phyloP scores from a whole-genome alignment of 2,797 vertebrate species.

The Tokudaia muenninki region DNA sequence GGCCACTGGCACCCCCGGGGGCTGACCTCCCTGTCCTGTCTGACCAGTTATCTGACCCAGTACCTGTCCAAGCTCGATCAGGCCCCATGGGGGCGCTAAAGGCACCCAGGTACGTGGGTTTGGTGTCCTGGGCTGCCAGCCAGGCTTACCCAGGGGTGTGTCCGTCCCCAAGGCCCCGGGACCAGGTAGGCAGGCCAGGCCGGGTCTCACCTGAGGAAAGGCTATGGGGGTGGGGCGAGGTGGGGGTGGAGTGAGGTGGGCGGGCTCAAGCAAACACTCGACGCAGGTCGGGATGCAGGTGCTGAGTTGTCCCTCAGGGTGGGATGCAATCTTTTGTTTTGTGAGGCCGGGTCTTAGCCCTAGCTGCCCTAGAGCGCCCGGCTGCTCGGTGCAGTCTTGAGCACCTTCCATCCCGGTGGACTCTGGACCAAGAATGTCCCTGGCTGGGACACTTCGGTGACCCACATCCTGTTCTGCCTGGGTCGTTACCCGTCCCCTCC shows the following conservation, averaged over 20 bases:
- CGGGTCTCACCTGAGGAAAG: background rate
- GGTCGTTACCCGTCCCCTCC: constrained; percentile 11
- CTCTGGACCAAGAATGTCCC: constrained; percentile 48
- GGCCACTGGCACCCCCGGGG: background rate
- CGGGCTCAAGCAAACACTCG: rapidly evolving
- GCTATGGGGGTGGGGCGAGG: background rate
- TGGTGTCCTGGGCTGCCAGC: background rate
- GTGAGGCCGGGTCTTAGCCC: background rate
- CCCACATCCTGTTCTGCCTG: constrained; percentile 18
- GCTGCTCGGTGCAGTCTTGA: background rate
- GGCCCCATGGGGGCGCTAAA: background rate
- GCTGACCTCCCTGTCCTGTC: background rate
- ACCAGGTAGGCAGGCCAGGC: background rate
- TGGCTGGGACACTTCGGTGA: background rate
- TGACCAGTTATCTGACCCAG: background rate
- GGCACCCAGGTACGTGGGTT: background rate
- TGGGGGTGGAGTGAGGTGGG: background rate
- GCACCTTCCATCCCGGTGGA: background rate
- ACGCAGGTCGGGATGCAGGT: background rate
- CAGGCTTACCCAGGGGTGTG: background rate
- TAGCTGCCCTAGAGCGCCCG: no score
- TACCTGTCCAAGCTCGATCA: background rate
- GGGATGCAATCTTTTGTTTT: background rate
- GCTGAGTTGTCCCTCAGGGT: background rate
- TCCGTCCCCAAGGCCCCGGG: background rate